Base-by-base conservation (phyloP, 2,888 invertebrate genomes). In the Dastarcus helophoroides region DNA sequence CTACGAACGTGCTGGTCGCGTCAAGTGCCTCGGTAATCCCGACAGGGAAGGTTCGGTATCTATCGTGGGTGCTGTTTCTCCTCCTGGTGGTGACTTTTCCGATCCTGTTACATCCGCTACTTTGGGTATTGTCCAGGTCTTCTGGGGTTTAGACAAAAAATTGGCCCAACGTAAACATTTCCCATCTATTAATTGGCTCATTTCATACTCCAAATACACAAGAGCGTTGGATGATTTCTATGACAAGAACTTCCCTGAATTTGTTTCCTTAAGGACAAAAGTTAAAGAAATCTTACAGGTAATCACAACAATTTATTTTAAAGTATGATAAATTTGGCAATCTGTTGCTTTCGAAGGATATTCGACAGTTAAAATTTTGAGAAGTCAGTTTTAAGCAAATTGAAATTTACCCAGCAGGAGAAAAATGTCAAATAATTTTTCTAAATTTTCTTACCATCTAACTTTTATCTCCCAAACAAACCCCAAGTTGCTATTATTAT, bases 161-260 rank as follows among this genome's bases (percentile, higher is more conserved):
- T 73, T 97, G 38, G 97, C 97, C 1, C 98, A 99, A 69, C 76
- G 98, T 48, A 98, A 98, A 64, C 98, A 98, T 69, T 98, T 98
- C 77, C 98, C 98, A 37, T 94, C 95, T 47, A 93, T 98, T 69
- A 99, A 98, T 69, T 99, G 98, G 98, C 80, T 98, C 51, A 97
- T 98, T 64, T 95, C 94, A 2, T 67, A 57, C 64, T 91, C 91
- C 64, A 99, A 99, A 71, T 99, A 99, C 69, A 86, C 89, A 71
- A 80, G 95, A 40, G 93, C 97, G 30, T 71, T 99, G 51, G 98
- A 99, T 54, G 98, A 99, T 59, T 98, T 91, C 71, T 99, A 99
- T 58, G 98, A 99, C 63, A 95, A 95, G 68, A 89, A 90, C 70
- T 94, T 86, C 72, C 72, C 77, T 4, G 98, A 99, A 58, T 99